A percentile compares a stretch with the other conserved stretches of the same genome.
phyloP scores from a whole-genome alignment of 2,113 vertebrate genomes.

The Apus apus region DNA sequence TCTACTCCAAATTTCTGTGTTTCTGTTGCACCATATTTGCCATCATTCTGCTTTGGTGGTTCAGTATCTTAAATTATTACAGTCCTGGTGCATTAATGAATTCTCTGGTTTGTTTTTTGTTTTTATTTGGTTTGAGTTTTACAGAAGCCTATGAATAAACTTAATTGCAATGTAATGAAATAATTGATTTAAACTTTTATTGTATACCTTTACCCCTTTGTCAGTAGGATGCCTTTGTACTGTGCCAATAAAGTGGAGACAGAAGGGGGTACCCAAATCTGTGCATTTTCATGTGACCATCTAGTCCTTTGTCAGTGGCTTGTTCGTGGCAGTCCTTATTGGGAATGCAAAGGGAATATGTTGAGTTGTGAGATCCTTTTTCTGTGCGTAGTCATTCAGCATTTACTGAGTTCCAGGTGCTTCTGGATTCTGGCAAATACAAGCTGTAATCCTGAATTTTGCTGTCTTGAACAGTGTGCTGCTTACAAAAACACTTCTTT shows the following conservation, averaged over 20 bases:
- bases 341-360: not conserved
- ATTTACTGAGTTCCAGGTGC: not conserved
- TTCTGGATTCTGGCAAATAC: not conserved
- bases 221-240: not conserved
- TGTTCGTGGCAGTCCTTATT: not conserved
- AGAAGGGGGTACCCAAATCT: not conserved
- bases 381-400: not conserved
- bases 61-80: not conserved
- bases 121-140: not conserved
- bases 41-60: not conserved
- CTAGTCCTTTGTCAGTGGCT: not conserved
- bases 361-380: not conserved
- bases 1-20: not conserved
- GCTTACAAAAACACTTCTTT: not conserved
- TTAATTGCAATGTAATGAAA: not conserved
- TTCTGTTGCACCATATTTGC: not conserved
- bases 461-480: not conserved
- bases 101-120: not conserved
- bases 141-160: not conserved
- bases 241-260: not conserved
- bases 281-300: not conserved
- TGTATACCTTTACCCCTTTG: not conserved
- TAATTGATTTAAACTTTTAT: not conserved
- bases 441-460: not conserved
- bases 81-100: not conserved